Percentiles rank a stretch among this genome's conserved stretches.
phyloP scores from a whole-genome alignment of 2,888 invertebrate genomes.

The Polydrusus tereticollis region DNA sequence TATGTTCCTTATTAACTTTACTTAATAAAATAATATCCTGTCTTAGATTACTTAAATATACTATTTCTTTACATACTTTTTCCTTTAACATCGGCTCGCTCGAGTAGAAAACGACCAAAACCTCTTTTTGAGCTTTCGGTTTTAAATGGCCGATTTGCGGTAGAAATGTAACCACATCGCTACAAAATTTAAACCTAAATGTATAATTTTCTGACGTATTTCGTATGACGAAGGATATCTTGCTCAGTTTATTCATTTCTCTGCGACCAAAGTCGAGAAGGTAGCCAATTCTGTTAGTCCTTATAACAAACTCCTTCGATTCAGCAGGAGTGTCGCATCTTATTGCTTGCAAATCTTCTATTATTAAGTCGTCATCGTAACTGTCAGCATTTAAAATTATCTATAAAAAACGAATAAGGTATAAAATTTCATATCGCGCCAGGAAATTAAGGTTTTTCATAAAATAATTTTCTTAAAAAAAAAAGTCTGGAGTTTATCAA shows the following conservation, averaged over 20 bases:
- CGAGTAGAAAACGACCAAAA: constrained; percentile 69
- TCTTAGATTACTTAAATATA: too few species aligned
- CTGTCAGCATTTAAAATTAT: constrained; percentile 61
- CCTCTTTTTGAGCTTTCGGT: constrained; percentile 66
- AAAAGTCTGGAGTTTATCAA: too few species aligned
- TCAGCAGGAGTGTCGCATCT: neutral
- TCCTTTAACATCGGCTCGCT: constrained; percentile 62
- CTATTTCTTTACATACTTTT: constrained; percentile 57
- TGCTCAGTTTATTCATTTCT: constrained; percentile 62
- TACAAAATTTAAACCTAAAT: constrained; percentile 66
- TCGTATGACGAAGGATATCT: constrained; percentile 64
- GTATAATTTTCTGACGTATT: constrained; percentile 63
- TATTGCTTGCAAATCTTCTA: constrained; percentile 40
- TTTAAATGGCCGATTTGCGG: constrained; percentile 69
- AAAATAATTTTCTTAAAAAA: too few species aligned
- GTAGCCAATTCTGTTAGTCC: constrained; percentile 53
- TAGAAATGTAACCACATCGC: constrained; percentile 65
- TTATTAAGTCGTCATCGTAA: constrained; percentile 49
- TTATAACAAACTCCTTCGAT: constrained; percentile 6
- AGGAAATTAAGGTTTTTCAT: too few species aligned
- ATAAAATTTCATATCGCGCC: neutral
- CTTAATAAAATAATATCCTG: too few species aligned
- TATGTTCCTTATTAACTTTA: too few species aligned
- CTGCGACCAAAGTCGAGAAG: constrained; percentile 65
- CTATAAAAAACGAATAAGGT: constrained; percentile 48